A percentile compares a stretch with the other conserved stretches of the same genome.
phyloP scores from a whole-genome alignment of 2,888 invertebrate genomes.

The Cheilosia pagana region DNA sequence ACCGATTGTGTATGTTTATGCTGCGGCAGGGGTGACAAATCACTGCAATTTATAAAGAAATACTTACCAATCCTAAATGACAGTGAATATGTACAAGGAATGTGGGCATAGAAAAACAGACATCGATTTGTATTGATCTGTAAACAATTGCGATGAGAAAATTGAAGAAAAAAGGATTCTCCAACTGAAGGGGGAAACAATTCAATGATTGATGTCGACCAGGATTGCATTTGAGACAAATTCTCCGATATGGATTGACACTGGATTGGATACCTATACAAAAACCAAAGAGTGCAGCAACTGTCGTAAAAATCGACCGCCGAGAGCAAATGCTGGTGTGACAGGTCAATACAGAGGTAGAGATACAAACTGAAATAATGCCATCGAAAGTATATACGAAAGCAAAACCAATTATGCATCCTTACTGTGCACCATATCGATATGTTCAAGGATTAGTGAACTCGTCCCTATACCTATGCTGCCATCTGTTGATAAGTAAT shows the following conservation, averaged over 20 bases:
- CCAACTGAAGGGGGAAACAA: no score
- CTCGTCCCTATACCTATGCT: neutral
- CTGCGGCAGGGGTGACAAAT: conserved; percentile 68
- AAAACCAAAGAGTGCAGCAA: no score
- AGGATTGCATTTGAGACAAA: no score
- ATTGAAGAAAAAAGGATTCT: neutral
- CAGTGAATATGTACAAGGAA: neutral
- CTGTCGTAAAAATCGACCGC: no score
- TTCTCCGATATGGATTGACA: no score
- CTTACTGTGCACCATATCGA: neutral
- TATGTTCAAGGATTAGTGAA: neutral
- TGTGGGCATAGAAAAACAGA: conserved; percentile 1
- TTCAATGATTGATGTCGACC: no score
- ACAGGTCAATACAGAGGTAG: no score
- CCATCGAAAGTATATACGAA: neutral
- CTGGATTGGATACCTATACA: no score
- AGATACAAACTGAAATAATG: no score
- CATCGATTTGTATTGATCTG: conserved; percentile 8
- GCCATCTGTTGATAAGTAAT: conserved; percentile 18
- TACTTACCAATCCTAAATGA: conserved; percentile 38
- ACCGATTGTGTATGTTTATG: conserved; percentile 64
- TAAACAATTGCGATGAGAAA: no score
- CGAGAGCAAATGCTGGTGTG: no score
- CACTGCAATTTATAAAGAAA: conserved; percentile 61
- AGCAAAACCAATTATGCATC: neutral